Percentiles rank a stretch among this genome's conserved stretches.
These are phyloP conservation scores for Trachurus trachurus DNA, from an alignment of 2,797 vertebrate genomes.

Conservation along the genomic window DNA sequence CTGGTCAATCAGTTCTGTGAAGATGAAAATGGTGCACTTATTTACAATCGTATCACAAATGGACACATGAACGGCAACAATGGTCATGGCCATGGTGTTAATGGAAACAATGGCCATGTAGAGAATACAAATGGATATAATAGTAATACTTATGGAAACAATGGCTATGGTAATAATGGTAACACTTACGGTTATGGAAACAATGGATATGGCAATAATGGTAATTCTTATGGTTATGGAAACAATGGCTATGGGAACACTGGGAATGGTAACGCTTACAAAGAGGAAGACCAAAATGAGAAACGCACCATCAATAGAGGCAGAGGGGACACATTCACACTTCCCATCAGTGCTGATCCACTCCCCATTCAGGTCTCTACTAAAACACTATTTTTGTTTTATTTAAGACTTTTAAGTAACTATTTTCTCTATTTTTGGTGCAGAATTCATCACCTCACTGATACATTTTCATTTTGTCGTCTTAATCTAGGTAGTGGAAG, in stretches of 20 bases:
- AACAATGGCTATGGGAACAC: constrained; percentile 56
- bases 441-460: background rate
- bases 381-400: background rate
- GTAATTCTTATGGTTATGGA: constrained; percentile 23
- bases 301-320: constrained; percentile 64
- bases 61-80: constrained; percentile 77
- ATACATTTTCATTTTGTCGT: constrained; percentile 13
- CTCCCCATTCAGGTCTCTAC: constrained; percentile 77
- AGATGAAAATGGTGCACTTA: constrained; percentile 92
- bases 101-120: constrained; percentile 76
- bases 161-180: constrained; percentile 51
- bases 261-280: constrained; percentile 29
- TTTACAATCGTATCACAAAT: constrained; percentile 88
- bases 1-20: constrained; percentile 94
- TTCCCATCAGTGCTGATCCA: constrained; percentile 82
- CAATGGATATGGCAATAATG: constrained; percentile 69
- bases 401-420: too few species aligned
- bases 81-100: constrained; percentile 64
- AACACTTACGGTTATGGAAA: constrained; percentile 58
- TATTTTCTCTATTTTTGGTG: background rate
- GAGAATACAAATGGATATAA: too few species aligned
- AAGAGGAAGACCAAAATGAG: constrained; percentile 66
- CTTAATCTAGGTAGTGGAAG: constrained; percentile 73
- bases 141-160: constrained; percentile 58
- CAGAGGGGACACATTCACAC: constrained; percentile 76